A percentile compares a stretch with the other conserved stretches of the same genome.
These are phyloP conservation scores for Eriosoma lanigerum DNA, from an alignment of 1,140 invertebrate species.

Conservation along the genomic window DNA sequence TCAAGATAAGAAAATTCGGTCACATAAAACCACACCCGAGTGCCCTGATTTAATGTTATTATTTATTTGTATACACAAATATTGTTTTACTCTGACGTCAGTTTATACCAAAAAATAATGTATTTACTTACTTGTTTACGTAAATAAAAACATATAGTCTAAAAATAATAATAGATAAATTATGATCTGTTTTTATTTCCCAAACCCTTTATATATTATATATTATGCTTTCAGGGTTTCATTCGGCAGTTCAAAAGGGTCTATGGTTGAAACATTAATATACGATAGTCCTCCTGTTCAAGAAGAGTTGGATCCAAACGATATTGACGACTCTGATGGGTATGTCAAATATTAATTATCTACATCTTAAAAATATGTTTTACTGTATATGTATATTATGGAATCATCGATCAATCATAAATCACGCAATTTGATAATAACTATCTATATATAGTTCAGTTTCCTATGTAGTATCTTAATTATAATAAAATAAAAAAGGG, in stretches of 20 bases:
- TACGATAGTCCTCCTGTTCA: slow-evolving; percentile 75
- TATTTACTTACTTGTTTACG: slow-evolving; percentile 17
- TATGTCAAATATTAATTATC: slow-evolving; percentile 58
- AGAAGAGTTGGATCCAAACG: slow-evolving; percentile 64
- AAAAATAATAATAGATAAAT: not conserved
- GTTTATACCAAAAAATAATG: not conserved
- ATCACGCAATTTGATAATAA: not conserved
- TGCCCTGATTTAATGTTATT: not conserved
- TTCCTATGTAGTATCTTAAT: not conserved
- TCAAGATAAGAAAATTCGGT: slow-evolving; percentile 42
- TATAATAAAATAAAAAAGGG: not conserved
- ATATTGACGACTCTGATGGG: slow-evolving; percentile 60
- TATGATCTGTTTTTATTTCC: not conserved
- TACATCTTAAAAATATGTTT: not conserved
- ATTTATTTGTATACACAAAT: slow-evolving; percentile 18
- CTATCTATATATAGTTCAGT: not conserved
- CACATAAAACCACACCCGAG: slow-evolving; percentile 26
- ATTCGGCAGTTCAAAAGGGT: slow-evolving; percentile 88
- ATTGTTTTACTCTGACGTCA: not conserved
- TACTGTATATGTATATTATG: not conserved
- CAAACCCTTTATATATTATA: not conserved
- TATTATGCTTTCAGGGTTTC: slow-evolving; percentile 71
- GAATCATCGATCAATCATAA: not conserved
- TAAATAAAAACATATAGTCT: not conserved
- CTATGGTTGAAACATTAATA: slow-evolving; percentile 91